Base-by-base conservation (phyloP, 2,797 vertebrate species). In the Novumbra hubbsi region DNA sequence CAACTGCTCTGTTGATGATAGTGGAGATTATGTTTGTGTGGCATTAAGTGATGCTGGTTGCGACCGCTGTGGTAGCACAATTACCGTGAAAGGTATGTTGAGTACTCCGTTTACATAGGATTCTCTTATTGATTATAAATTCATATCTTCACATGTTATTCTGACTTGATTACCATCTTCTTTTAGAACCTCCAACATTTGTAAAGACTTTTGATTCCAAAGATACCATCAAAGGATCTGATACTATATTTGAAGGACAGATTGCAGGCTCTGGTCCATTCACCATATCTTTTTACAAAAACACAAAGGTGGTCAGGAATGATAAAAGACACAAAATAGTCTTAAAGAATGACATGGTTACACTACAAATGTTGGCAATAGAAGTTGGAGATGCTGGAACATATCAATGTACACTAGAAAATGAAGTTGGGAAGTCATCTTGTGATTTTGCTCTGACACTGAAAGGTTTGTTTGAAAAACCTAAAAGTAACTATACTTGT, bases 1-100 rank as follows among this genome's bases (percentile, higher is more conserved):
- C 30, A 86, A 89, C 2, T 90, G 92, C 77, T 83, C 83, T 24
- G 75, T 91, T 14, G 94, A 96, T 87, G 96, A 99, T 80, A 94
- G 94, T 76, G 97, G 97, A 3, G 95, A 97, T 85, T 99, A 97
- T 76, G 88, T 95, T 73, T 99, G 98, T 2, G 90, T 96, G 84
- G 97, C 95, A 15, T 95, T 94, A 87, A 99, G 96, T 9, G 96
- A 98, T 65, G 97, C 97, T 71, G 98, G 98, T 68, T 96, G 91
- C 83, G 97, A 98, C 78, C 95, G 91, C 80, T 98, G 96, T 88
- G 93, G 94, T 89, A 94, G 96, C 71, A 80, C 96, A 73, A 80
- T 99, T 28, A 95, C 95, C 80, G 90, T 99, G 82, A 99, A 99
- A 99, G 98, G 98, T 99, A 88, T 84, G 97, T 27, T 38, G 64